Conservation (phyloP, 2,113 vertebrate genomes). For the Pygoscelis adeliae region DNA sequence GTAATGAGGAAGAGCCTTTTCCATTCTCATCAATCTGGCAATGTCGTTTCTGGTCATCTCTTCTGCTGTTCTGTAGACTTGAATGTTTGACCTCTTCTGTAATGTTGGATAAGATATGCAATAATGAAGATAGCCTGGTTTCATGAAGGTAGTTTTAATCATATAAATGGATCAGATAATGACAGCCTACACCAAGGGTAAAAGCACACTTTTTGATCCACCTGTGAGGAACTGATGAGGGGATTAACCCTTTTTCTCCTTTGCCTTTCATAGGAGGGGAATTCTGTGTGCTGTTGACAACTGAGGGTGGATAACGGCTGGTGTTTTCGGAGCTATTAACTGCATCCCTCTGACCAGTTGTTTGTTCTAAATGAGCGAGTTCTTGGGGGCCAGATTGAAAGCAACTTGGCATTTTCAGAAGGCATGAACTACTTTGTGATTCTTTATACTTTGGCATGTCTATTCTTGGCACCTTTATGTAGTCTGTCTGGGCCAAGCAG, state of each 20-base stretch:
- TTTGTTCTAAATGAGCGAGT: not conserved
- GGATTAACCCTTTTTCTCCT: not conserved
- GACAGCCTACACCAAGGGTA: not conserved
- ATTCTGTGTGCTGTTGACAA: not conserved
- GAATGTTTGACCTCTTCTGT: not conserved
- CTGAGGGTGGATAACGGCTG: not conserved
- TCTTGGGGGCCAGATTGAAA: not conserved
- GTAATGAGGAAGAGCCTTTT: not conserved
- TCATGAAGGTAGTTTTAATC: not conserved
- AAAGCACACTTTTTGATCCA: not conserved
- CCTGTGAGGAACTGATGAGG: not conserved
- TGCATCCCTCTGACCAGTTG: not conserved
- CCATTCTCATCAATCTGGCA: not conserved
- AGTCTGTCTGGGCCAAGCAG: not conserved
- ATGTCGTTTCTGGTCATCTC: not conserved
- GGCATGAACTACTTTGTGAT: not conserved
- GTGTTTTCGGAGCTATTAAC: not conserved
- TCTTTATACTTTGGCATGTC: not conserved
- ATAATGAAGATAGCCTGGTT: not conserved
- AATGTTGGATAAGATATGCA: not conserved
- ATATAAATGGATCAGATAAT: not conserved
- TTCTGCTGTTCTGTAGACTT: fast-evolving
- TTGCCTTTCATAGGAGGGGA: not conserved
- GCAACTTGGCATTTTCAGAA: not conserved
- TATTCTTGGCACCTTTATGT: not conserved